Evolutionary conservation across 2,113 vertebrate genomes (phyloP).

Genomic region (Gallinago media): DNA sequence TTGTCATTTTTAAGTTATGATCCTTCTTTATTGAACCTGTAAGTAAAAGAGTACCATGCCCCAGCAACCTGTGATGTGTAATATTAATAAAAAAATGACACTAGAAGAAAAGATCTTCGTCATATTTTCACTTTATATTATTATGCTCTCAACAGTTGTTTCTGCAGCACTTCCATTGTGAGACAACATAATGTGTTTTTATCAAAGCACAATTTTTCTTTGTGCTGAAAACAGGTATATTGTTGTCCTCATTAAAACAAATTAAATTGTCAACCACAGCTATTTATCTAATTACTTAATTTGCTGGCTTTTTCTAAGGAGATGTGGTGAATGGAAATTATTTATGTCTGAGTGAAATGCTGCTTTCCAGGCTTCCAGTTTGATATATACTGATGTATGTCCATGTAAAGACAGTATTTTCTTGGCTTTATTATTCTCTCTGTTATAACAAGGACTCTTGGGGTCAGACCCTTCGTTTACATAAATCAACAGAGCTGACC

Average conservation of each 20-base stretch:
- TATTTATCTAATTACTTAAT: conserved; percentile 53
- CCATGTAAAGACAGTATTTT: not conserved
- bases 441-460: not conserved
- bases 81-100: not conserved
- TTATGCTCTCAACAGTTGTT: not conserved
- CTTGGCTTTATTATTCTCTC: not conserved
- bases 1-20: not conserved
- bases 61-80: not conserved
- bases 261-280: conserved; percentile 37
- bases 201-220: conserved; percentile 40
- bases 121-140: conserved; percentile 30
- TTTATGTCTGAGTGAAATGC: not conserved
- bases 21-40: not conserved
- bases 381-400: not conserved
- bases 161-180: not conserved
- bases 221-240: conserved; percentile 41
- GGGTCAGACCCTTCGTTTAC: not conserved
- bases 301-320: conserved; percentile 5
- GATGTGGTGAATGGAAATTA: not conserved
- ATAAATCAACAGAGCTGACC: not conserved
- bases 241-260: conserved; percentile 55
- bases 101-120: not conserved
- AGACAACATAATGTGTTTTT: conserved; percentile 50
- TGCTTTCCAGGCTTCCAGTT: not conserved
- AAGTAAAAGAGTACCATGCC: not conserved